Percentiles rank a stretch among this genome's conserved stretches.
Conservation (phyloP, 2,797 vertebrate species). For the Scleropages formosus region DNA sequence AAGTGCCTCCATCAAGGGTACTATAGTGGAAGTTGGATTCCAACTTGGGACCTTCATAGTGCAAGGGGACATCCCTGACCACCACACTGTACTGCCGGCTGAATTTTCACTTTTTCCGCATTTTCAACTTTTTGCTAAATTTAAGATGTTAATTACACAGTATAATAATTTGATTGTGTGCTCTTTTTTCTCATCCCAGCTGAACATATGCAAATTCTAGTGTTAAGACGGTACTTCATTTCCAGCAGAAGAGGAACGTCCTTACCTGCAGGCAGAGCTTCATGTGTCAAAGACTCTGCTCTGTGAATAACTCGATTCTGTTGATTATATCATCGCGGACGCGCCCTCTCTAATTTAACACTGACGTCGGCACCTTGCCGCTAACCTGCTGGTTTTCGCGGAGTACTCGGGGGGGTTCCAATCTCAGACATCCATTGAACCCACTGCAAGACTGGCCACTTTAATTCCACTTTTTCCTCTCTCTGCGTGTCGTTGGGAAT, state of each 20-base stretch:
- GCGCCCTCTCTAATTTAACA: slow-evolving; percentile 54
- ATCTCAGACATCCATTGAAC: slow-evolving; percentile 49
- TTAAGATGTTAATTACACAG: too few species aligned
- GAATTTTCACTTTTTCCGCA: too few species aligned
- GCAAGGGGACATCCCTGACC: too few species aligned
- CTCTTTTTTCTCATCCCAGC: not conserved
- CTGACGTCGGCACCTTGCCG: slow-evolving; percentile 53
- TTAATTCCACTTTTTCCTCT: slow-evolving; percentile 28
- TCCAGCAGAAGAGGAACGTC: not conserved
- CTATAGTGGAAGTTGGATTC: too few species aligned
- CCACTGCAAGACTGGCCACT: slow-evolving; percentile 37
- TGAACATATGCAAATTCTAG: not conserved
- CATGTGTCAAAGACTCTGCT: not conserved
- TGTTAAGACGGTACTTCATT: not conserved
- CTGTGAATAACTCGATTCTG: slow-evolving; percentile 27
- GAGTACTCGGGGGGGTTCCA: slow-evolving; percentile 45
- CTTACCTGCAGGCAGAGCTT: not conserved
- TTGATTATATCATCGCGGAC: slow-evolving; percentile 51
- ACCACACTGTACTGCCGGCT: too few species aligned
- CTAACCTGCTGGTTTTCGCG: slow-evolving; percentile 45
- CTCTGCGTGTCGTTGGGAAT: slow-evolving; percentile 45
- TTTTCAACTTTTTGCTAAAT: too few species aligned
- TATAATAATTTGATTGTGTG: too few species aligned
- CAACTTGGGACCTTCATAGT: too few species aligned
- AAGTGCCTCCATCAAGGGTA: too few species aligned